Evolutionary conservation across 2,797 vertebrate genomes (phyloP), one percentile per base, ranked within the genome.

Genomic region (Sebastes kiyomatsui): DNA sequence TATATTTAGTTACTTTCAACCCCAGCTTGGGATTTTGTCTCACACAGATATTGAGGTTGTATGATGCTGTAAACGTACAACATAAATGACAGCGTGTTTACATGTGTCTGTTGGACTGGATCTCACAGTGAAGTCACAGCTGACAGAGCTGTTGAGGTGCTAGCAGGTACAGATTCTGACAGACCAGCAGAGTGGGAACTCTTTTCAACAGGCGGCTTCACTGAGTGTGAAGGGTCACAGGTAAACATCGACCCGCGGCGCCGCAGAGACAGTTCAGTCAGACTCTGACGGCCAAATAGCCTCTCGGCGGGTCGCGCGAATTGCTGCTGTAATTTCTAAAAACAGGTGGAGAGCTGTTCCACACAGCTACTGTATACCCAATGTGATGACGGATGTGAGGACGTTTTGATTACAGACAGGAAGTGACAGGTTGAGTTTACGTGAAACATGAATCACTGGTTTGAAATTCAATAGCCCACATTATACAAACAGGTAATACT

Each of bases 61-160:
- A n/a, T 61, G 28, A 32, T n/a, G 18, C 18, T 11, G 28, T 30
- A 12, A 61, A 61, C 11, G 49, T 52, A 52, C 18, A 52, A 7
- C 49, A n/a, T 54, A 10, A 54, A n/a, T 54, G 49, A 54, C 49
- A 54, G 20, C 20, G 20, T 54, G 49, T 54, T 54, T 54, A 54
- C 49, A 54, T 22, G 49, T 0, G 10, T 52, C 4, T 54, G 49
- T 54, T 2, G 20, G 49, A n/a, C 6, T n/a, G 20, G 9, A 2
- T n/a, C 25, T 72, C 35, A 54, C 49, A 68, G 77, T 65, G 28
- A 65, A 80, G 80, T 78, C 60, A 74, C 22, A 55, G 83, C 70
- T 72, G 75, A 72, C 59, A 66, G 77, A 73, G 69, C 70, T 58
- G 84, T 67, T 67, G 71, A 88, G 49, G 71, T 55, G 81, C 85